Conservation (phyloP, 2,797 vertebrate genomes). For the Cynodonichthys magdalenae region DNA sequence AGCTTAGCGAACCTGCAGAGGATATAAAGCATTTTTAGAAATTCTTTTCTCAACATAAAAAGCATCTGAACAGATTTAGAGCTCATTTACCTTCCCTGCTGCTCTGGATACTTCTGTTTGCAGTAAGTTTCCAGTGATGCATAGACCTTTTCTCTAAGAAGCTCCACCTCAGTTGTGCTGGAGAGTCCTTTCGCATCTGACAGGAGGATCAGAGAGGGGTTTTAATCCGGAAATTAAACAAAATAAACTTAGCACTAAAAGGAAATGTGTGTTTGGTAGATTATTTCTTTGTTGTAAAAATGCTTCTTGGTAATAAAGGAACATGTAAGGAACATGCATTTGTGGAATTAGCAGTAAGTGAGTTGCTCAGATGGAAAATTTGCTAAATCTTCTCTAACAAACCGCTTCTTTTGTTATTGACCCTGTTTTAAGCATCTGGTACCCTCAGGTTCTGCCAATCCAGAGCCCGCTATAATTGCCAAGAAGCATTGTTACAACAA, state of each 20-base stretch:
- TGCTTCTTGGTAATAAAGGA: too few relatives aligned
- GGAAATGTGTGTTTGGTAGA: too few relatives aligned
- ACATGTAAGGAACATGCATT: too few relatives aligned
- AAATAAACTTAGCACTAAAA: not conserved
- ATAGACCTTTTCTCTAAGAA: conserved; percentile 94
- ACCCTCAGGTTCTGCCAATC: too few relatives aligned
- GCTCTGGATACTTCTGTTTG: conserved; percentile 96
- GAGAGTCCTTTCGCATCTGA: conserved; percentile 96
- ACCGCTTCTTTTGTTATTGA: too few relatives aligned
- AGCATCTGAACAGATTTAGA: not conserved
- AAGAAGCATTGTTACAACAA: too few relatives aligned
- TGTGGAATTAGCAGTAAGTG: too few relatives aligned
- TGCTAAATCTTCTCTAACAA: too few relatives aligned
- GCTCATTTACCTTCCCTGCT: conserved; percentile 89
- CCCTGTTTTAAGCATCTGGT: too few relatives aligned
- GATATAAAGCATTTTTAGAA: not conserved
- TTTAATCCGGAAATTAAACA: not conserved
- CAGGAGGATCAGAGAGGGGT: not conserved
- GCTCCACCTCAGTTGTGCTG: conserved; percentile 93
- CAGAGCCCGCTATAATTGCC: too few relatives aligned
- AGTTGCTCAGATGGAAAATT: too few relatives aligned
- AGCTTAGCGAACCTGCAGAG: conserved; percentile 92
- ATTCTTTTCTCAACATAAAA: not conserved
- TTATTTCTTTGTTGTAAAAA: too few relatives aligned
- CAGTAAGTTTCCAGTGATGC: conserved; percentile 96